phyloP scores from a whole-genome alignment of 1,140 invertebrate species.

The Reticulitermes speratus region DNA sequence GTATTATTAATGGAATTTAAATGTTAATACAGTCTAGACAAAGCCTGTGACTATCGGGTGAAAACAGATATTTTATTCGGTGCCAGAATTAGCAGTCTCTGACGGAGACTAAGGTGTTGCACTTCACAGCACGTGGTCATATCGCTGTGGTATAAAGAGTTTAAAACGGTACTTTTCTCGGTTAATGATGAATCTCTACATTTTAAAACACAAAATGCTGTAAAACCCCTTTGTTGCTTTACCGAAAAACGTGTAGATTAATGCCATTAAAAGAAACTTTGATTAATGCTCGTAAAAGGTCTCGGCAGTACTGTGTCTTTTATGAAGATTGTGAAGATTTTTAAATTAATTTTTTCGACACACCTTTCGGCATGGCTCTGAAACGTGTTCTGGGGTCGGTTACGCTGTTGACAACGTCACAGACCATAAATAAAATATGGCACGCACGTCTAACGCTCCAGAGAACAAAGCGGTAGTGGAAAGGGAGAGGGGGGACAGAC shows the following conservation, averaged over 20 bases:
- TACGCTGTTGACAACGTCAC: constrained; percentile 14
- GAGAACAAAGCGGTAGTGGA: neutral
- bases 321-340: neutral
- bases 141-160: too few species aligned
- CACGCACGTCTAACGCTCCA: neutral
- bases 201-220: too few species aligned
- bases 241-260: neutral
- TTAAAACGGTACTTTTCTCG: too few species aligned
- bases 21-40: too few species aligned
- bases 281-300: neutral
- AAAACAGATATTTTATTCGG: too few species aligned
- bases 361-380: neutral
- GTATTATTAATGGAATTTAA: too few species aligned
- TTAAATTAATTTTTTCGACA: neutral
- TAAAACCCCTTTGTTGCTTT: neutral
- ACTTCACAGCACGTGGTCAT: too few species aligned
- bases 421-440: constrained; percentile 19
- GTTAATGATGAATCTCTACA: too few species aligned
- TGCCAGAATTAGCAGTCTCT: too few species aligned
- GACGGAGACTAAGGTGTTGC: too few species aligned
- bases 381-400: neutral
- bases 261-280: neutral
- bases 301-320: neutral
- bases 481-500: neutral
- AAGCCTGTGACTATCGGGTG: too few species aligned